Percentiles rank a stretch among this genome's conserved stretches.
These are phyloP conservation scores for Cerceris rybyensis DNA, from an alignment of 2,888 invertebrate genomes.

Conservation along the genomic window DNA sequence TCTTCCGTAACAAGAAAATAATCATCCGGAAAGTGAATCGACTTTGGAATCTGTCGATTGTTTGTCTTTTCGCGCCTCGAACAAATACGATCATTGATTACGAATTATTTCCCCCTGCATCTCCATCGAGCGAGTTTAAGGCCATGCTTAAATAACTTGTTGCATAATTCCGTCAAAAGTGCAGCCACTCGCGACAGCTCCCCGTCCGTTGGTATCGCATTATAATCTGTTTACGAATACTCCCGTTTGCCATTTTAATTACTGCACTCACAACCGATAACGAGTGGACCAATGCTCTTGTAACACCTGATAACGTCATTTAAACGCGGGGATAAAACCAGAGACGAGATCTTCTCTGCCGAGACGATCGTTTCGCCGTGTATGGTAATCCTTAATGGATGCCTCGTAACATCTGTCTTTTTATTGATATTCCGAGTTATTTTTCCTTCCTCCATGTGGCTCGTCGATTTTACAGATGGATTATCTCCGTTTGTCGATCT, in stretches of 20 bases:
- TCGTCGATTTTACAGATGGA: neutral
- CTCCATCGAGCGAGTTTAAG: neutral
- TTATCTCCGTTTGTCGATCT: neutral
- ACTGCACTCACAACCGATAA: slow-evolving; percentile 50
- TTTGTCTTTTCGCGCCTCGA: slow-evolving; percentile 18
- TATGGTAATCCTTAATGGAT: slow-evolving; percentile 4
- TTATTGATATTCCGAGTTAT: neutral
- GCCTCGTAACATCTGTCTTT: slow-evolving; percentile 13
- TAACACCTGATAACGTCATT: slow-evolving; percentile 57
- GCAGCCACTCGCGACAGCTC: slow-evolving; percentile 15
- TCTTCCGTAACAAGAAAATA: neutral
- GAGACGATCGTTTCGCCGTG: neutral
- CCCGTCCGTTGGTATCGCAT: slow-evolving; percentile 3
- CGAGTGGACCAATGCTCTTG: slow-evolving; percentile 20
- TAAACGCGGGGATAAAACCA: neutral
- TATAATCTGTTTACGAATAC: slow-evolving; percentile 62
- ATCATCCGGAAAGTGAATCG: neutral
- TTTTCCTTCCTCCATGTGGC: neutral
- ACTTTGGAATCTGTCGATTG: slow-evolving; percentile 7
- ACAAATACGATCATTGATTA: slow-evolving; percentile 23
- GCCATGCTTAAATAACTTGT: slow-evolving; percentile 35
- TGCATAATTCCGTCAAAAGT: slow-evolving; percentile 43
- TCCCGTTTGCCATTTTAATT: slow-evolving; percentile 32
- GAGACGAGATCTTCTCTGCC: neutral
- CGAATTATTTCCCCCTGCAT: slow-evolving; percentile 22